These are phyloP conservation scores for Diplosoma virens DNA, from an alignment of 23 tunicate genomes.

Conservation along the genomic window DNA sequence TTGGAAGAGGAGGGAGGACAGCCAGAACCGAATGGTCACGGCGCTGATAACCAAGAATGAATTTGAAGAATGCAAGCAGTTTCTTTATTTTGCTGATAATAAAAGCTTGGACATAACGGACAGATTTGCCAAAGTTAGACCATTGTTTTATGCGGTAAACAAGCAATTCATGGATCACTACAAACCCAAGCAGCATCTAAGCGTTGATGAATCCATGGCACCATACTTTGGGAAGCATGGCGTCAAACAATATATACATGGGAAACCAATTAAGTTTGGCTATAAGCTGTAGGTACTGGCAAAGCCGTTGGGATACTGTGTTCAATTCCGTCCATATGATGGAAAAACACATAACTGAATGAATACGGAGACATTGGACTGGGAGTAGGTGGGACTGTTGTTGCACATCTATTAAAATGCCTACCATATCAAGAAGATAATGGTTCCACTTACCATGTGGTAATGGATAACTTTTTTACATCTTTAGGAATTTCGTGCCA, in stretches of 20 bases:
- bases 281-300: slow-evolving; percentile 11
- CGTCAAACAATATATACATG: slow-evolving; percentile 6
- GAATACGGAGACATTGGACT: neutral
- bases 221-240: slow-evolving; percentile 28
- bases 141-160: slow-evolving; percentile 17
- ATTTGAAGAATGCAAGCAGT: slow-evolving; percentile 7
- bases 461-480: slow-evolving; percentile 24
- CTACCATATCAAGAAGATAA: neutral
- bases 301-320: slow-evolving; percentile 3
- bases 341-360: slow-evolving; percentile 7
- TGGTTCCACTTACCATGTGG: neutral
- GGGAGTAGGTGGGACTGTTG: neutral
- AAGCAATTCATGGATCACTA: neutral
- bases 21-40: too few relatives aligned
- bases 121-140: slow-evolving; percentile 16
- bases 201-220: slow-evolving; percentile 29
- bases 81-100: slow-evolving; percentile 15
- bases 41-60: slow-evolving; percentile 7
- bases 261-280: slow-evolving; percentile 19
- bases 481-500: neutral
- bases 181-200: neutral
- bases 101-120: slow-evolving; percentile 10
- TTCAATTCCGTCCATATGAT: neutral
- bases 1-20: too few relatives aligned
- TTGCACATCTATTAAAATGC: neutral